phyloP scores from a whole-genome alignment of 2,113 vertebrate genomes.

The Tor tambroides region DNA sequence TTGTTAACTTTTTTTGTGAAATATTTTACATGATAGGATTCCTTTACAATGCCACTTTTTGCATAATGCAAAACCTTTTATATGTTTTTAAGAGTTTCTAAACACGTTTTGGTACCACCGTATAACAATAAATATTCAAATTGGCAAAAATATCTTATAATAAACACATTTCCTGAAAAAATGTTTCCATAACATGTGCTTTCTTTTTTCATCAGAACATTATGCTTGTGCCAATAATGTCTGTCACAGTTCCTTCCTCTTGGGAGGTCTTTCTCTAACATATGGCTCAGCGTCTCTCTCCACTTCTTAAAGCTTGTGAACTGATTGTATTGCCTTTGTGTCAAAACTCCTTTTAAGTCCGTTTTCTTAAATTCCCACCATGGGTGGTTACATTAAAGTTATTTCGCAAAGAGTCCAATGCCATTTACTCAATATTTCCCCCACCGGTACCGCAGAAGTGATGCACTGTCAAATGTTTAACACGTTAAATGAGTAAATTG shows the following conservation, averaged over 20 bases:
- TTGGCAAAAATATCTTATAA: not conserved
- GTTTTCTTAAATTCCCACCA: slow-evolving; percentile 19
- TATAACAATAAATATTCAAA: not conserved
- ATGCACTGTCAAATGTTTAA: slow-evolving; percentile 5
- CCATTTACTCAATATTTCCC: slow-evolving; percentile 3
- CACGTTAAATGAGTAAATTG: slow-evolving; percentile 24
- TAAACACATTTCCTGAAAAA: not conserved
- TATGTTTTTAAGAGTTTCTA: not conserved
- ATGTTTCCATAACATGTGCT: slow-evolving; percentile 18
- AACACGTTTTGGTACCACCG: not conserved
- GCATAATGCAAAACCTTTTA: not conserved
- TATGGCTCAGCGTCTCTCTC: slow-evolving; percentile 62
- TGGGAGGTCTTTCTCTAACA: slow-evolving; percentile 73
- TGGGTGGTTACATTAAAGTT: slow-evolving; percentile 47
- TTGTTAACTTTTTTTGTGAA: not conserved
- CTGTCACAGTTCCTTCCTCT: slow-evolving; percentile 69
- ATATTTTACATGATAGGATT: not conserved
- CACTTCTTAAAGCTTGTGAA: slow-evolving; percentile 12
- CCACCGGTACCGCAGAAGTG: not conserved
- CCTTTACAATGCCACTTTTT: not conserved
- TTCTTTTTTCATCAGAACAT: slow-evolving; percentile 52
- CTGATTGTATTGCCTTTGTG: slow-evolving; percentile 45
- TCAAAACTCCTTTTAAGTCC: slow-evolving; percentile 47
- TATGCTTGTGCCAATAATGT: slow-evolving; percentile 66
- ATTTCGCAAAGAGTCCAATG: not conserved